Evolutionary conservation across 2,797 vertebrate genomes (phyloP), one percentile per base, ranked within the genome.

Genomic region (Acropternis orthonyx): DNA sequence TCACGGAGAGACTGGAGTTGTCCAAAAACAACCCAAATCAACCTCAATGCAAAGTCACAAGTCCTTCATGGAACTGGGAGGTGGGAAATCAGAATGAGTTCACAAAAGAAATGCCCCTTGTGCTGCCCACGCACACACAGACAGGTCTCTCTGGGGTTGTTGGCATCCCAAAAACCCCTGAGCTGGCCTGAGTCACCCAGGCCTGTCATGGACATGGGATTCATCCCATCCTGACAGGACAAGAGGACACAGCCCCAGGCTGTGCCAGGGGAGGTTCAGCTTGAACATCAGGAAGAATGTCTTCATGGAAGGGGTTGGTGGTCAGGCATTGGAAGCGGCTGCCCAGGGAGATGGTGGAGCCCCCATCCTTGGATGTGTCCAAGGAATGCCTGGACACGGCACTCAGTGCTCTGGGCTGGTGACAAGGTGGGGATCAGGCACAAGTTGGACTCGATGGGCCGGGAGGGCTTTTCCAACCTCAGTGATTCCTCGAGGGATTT

Each of bases 21-120:
- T 16, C 54, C n/a, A 22, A 23, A 61, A 46, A 41, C 51, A 85
- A 63, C 27, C 43, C 30, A 55, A 46, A 23, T 32, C 46, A 52
- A 15, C 23, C 32, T 18, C 49, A 41, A 2, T 5, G 18, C 30
- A 26, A 0, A 16, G 10, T 7, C 5, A 0, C 6, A 37, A 39
- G 13, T 14, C 63, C 49, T 79, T 49, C 12, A 4, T 14, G 39
- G 43, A 51, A 51, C 9, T 0, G 46, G 54, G 41, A 63, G 7
- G 30, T 28, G 34, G 37, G 55, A 80, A 87, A 59, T 23, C 30
- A 39, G 41, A 39, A n/a, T 12, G 4, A 39, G n/a, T 6, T 23
- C 71, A 11, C 24, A 12, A 20, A 43, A 20, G 39, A 46, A 12
- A 6, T 1, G 9, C 8, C 11, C 32, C 49, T 26, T 18, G 66